A percentile compares a stretch with the other conserved stretches of the same genome.
phyloP scores from a whole-genome alignment of 2,113 vertebrate species.

The Hyperopisus bebe region DNA sequence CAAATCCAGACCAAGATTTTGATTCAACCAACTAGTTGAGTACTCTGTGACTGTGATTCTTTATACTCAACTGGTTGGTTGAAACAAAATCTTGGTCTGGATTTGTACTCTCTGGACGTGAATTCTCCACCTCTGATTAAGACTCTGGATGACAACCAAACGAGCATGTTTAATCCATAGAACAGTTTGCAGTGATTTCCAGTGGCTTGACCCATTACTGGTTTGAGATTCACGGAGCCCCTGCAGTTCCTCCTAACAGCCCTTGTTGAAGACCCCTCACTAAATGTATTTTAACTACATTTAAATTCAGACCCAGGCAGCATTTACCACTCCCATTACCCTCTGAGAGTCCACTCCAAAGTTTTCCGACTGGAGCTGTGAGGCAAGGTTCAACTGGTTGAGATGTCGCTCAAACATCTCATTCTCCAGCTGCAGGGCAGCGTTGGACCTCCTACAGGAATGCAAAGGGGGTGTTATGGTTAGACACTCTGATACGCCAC shows the following conservation, averaged over 20 bases:
- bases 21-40: too few species aligned
- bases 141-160: too few species aligned
- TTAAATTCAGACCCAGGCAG: neutral
- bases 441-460: constrained; percentile 48
- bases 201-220: neutral
- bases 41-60: too few species aligned
- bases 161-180: too few species aligned
- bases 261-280: neutral
- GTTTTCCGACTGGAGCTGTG: neutral
- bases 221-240: neutral
- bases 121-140: too few species aligned
- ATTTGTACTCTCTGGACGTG: too few species aligned
- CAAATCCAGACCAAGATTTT: too few species aligned
- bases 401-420: constrained; percentile 62
- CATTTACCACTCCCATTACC: constrained; percentile 15
- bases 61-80: too few species aligned
- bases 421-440: constrained; percentile 51
- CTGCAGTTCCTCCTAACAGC: neutral
- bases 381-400: constrained; percentile 40
- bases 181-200: neutral
- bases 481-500: neutral
- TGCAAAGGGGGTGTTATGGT: neutral
- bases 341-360: neutral
- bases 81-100: too few species aligned
- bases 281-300: neutral